phyloP scores from a whole-genome alignment of 1,140 invertebrate species.

The Hyles vespertilio region DNA sequence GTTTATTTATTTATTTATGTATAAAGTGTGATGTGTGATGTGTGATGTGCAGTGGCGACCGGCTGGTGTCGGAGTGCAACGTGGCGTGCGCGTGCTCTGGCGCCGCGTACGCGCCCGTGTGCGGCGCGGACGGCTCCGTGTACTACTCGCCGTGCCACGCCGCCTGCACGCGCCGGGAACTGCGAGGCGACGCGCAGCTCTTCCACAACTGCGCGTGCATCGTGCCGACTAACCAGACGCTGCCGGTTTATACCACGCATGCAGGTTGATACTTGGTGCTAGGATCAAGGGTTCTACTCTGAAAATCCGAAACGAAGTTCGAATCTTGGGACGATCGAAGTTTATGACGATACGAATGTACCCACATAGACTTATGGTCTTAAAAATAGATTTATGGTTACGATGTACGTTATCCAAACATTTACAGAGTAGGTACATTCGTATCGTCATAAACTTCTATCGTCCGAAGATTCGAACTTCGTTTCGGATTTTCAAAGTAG shows the following conservation, averaged over 20 bases:
- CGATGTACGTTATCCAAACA: too few species aligned
- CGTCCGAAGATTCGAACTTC: too few species aligned
- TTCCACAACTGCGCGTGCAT: conserved; percentile 78
- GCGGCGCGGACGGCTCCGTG: conserved; percentile 86
- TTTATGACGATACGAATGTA: too few species aligned
- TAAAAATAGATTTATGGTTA: too few species aligned
- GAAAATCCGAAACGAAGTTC: too few species aligned
- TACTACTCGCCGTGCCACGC: conserved; percentile 92
- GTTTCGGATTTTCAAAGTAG: too few species aligned
- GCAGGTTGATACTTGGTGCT: conserved; percentile 22
- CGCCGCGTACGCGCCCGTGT: conserved; percentile 80
- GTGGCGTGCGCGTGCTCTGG: conserved; percentile 78
- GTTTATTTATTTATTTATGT: too few species aligned
- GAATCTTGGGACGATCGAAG: too few species aligned
- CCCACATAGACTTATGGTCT: too few species aligned
- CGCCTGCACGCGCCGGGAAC: conserved; percentile 79
- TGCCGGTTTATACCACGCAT: conserved; percentile 20
- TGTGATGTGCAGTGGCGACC: conserved; percentile 23
- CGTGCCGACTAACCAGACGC: conserved; percentile 9
- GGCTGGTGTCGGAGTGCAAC: conserved; percentile 78
- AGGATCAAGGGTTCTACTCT: too few species aligned
- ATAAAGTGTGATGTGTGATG: not conserved
- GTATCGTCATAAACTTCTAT: too few species aligned
- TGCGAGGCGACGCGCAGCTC: conserved; percentile 52
- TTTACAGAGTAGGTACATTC: too few species aligned